Conservation (phyloP, 2,797 vertebrate genomes). For the Coilia nasus region DNA sequence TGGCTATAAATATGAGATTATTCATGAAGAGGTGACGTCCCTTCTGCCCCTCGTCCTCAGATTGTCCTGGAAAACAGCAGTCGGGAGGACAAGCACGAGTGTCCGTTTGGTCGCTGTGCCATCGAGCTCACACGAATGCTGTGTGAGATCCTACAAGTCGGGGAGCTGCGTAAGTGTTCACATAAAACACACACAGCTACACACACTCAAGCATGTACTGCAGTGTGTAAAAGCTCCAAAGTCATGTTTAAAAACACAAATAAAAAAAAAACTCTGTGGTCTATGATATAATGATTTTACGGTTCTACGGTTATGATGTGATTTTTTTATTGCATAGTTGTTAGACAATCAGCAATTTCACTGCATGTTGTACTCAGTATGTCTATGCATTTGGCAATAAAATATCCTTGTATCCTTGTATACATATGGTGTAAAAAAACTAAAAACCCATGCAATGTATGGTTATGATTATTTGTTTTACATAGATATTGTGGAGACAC, state of each 20-base stretch:
- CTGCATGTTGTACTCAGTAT: no score
- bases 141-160: slow-evolving; percentile 96
- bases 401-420: no score
- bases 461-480: not conserved
- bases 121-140: slow-evolving; percentile 96
- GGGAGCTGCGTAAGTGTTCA: slow-evolving; percentile 89
- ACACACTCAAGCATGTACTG: not conserved
- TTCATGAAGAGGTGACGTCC: not conserved
- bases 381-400: no score
- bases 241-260: not conserved
- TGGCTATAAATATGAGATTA: not conserved
- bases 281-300: no score
- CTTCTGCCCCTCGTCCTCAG: slow-evolving; percentile 55
- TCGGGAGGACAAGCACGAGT: slow-evolving; percentile 95
- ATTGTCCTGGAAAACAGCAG: slow-evolving; percentile 95
- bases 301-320: not conserved
- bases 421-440: not conserved
- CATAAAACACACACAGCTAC: not conserved
- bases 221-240: no score
- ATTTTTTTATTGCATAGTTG: not conserved
- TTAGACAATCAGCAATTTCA: no score
- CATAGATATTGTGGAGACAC: not conserved
- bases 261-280: no score
- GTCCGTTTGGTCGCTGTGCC: slow-evolving; percentile 95
- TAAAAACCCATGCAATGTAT: no score